Percentiles rank a stretch among this genome's conserved stretches.
These are phyloP conservation scores for Drosophila robusta DNA, from an alignment of 2,888 invertebrate species.

Conservation along the genomic window DNA sequence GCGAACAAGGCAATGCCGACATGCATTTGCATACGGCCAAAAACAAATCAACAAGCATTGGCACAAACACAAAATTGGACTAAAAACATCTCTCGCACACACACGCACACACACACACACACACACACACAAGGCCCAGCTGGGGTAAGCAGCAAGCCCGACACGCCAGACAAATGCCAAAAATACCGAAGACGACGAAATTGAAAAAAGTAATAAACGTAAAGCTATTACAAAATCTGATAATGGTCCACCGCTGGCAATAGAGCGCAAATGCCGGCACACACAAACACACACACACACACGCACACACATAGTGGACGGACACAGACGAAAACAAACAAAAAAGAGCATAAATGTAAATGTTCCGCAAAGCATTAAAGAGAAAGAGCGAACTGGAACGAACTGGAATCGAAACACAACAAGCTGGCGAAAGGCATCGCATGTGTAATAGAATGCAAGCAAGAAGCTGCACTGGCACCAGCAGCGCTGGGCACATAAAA, in stretches of 20 bases:
- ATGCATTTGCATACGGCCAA: conserved; percentile 35
- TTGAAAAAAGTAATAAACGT: conserved; percentile 81
- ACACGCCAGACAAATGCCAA: conserved; percentile 48
- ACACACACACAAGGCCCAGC: neutral
- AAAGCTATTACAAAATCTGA: conserved; percentile 83
- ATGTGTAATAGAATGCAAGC: conserved; percentile 52
- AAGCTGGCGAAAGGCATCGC: conserved; percentile 34
- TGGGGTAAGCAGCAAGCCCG: conserved; percentile 4
- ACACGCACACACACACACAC: conserved; percentile 18
- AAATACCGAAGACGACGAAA: conserved; percentile 66
- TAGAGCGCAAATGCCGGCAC: conserved; percentile 71
- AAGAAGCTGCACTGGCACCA: conserved; percentile 25
- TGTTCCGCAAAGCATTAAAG: conserved; percentile 15
- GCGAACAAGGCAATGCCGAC: conserved; percentile 40
- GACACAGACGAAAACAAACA: conserved; percentile 34
- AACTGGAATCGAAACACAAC: conserved; percentile 65
- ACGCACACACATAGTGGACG: neutral
- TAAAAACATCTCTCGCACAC: conserved; percentile 29
- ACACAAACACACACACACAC: conserved; percentile 33
- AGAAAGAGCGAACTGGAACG: conserved; percentile 43
- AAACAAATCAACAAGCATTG: conserved; percentile 70
- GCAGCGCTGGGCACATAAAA: conserved; percentile 54
- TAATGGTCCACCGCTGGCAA: conserved; percentile 76
- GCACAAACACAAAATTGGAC: conserved; percentile 26
- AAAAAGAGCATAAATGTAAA: conserved; percentile 17